These are phyloP conservation scores for Pogonognathellus flavescens DNA, from an alignment of 1,140 invertebrate species.

Conservation along the genomic window DNA sequence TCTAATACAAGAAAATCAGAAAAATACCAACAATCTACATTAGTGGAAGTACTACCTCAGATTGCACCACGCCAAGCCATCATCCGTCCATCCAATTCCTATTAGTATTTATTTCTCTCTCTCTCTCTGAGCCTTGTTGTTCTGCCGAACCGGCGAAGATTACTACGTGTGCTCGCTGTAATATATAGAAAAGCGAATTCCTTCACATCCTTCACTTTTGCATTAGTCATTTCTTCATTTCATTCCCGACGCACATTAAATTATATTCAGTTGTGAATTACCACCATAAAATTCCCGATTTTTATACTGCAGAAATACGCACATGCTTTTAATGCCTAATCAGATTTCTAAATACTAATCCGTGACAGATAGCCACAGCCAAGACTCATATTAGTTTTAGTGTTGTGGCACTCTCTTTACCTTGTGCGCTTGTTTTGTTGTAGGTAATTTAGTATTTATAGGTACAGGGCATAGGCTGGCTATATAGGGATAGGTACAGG, in stretches of 20 bases:
- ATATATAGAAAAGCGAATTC: not conserved
- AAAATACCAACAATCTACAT: conserved; percentile 27
- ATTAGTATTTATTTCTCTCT: conserved; percentile 4
- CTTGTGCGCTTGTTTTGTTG: too few species aligned
- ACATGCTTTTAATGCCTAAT: too few species aligned
- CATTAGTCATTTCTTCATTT: conserved; percentile 34
- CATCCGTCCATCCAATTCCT: not conserved
- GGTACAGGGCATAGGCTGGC: too few species aligned
- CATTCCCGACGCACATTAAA: conserved; percentile 16
- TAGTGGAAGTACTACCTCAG: not conserved
- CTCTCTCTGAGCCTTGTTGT: not conserved
- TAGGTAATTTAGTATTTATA: too few species aligned
- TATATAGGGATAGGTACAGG: too few species aligned
- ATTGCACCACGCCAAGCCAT: not conserved
- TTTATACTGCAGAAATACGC: too few species aligned
- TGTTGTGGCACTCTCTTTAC: too few species aligned
- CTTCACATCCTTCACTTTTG: conserved; percentile 4
- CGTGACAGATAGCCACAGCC: too few species aligned
- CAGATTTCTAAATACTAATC: too few species aligned
- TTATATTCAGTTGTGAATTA: conserved; percentile 8
- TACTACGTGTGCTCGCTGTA: not conserved
- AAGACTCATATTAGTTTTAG: too few species aligned
- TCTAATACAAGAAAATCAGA: conserved; percentile 5
- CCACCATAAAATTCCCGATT: not conserved
- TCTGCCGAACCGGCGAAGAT: not conserved